Evolutionary conservation across 2,113 vertebrate genomes (phyloP), one percentile per base, ranked within the genome.

Genomic region (Microtus montanus): DNA sequence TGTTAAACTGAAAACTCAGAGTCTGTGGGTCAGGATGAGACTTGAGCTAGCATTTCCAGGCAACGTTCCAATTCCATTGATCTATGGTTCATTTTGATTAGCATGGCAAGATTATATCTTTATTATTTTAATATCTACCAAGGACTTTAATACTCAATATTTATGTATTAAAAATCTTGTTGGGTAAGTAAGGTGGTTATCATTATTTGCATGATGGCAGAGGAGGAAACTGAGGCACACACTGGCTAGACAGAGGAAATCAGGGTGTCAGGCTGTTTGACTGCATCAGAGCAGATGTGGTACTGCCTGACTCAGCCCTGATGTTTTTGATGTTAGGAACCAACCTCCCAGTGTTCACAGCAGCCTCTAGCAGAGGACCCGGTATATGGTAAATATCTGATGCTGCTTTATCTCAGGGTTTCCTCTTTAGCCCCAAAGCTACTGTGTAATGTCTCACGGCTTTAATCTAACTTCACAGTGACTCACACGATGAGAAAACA

Each of bases 111-210:
- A 85, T 10, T 49, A 30, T 19, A 75, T 3, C 3, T 93, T 79
- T 91, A 87, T 13, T 89, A 68, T 74, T 84, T 94, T 78, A 91
- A 38, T 17, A 22, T 70, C 83, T 85, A 54, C 41, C 52, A 92
- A 93, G 17, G 8, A 41, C 52, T 82, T 93, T 20, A 24, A 35
- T 28, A 15, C 5, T n/a, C 47, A 47, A 13, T 47, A 64, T 61
- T 52, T 87, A 79, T 41, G 41, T 63, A 47, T 86, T 47, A 74
- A 92, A 79, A n/a, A 90, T 38, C n/a, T 35, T 54, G 15, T 64
- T 41, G 19, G 5, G 24, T 24, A 92, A 61, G 58, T 38, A 71
- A 35, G 10, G 19, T 64, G 33, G 35, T 13, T 44, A 26, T 61
- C 82, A 26, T 47, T 58, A 38, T 52, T 87, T 33, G 10, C 5